These are phyloP conservation scores for Diadegma fenestrale DNA, from an alignment of 2,888 invertebrate genomes.

Conservation along the genomic window DNA sequence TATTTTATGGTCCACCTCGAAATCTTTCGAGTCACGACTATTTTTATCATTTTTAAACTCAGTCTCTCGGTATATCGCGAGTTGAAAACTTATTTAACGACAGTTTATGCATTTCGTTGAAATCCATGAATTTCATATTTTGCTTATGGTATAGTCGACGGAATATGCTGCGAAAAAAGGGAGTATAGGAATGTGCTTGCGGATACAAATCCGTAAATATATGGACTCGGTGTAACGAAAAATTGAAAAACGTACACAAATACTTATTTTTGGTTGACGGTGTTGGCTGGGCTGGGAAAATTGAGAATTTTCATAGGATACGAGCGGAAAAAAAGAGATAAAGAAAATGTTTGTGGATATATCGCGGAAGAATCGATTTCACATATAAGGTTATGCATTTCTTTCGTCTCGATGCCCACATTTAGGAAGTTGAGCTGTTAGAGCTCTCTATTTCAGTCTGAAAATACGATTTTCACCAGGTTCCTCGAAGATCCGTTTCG, in stretches of 20 bases:
- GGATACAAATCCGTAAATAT: constrained; percentile 9
- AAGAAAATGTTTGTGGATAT: constrained; percentile 6
- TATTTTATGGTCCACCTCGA: not conserved
- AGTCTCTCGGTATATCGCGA: not conserved
- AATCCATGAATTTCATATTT: not conserved
- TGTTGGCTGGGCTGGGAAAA: not conserved
- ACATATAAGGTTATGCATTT: constrained; percentile 14
- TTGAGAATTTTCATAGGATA: not conserved
- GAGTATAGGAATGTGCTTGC: not conserved
- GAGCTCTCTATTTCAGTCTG: constrained; percentile 27
- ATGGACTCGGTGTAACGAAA: not conserved
- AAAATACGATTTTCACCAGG: constrained; percentile 42
- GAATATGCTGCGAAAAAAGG: not conserved
- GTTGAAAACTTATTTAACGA: not conserved
- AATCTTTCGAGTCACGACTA: not conserved
- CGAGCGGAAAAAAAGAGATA: not conserved
- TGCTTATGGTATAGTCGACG: not conserved
- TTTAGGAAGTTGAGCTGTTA: constrained; percentile 13
- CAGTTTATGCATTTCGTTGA: not conserved
- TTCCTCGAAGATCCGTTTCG: constrained; percentile 30
- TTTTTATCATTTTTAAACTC: not conserved
- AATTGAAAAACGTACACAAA: not conserved
- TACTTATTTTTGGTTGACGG: constrained; percentile 15
- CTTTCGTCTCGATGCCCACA: not conserved
- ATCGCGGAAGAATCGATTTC: constrained; percentile 24